A percentile compares a stretch with the other conserved stretches of the same genome.
Conservation (phyloP, 2,888 invertebrate genomes). For the Apantesis nais region DNA sequence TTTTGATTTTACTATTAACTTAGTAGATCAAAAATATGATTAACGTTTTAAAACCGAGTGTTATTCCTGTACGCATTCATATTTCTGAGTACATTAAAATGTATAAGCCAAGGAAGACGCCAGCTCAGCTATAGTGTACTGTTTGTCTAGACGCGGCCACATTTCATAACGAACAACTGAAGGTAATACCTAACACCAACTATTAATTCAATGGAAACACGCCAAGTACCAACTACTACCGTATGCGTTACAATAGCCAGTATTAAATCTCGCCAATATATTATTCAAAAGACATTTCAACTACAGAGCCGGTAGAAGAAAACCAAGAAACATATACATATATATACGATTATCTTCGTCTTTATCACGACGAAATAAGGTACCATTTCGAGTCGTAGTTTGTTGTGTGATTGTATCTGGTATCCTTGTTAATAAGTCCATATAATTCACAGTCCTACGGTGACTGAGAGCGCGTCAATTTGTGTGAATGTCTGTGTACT, state of each 20-base stretch:
- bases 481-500: conserved; percentile 41
- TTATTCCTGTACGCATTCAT: neutral
- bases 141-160: conserved; percentile 37
- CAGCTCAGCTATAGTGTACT: conserved; percentile 19
- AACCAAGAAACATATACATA: conserved; percentile 29
- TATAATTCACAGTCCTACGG: conserved; percentile 43
- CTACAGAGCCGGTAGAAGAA: conserved; percentile 40
- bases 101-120: neutral
- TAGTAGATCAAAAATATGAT: neutral
- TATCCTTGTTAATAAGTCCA: conserved; percentile 29
- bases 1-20: no score
- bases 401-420: neutral
- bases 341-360: neutral
- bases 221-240: conserved; percentile 38
- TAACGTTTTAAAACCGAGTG: neutral
- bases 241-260: conserved; percentile 53
- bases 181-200: conserved; percentile 35
- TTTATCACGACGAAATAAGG: conserved; percentile 18
- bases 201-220: conserved; percentile 47
- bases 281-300: conserved; percentile 55
- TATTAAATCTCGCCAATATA: conserved; percentile 60
- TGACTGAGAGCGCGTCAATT: conserved; percentile 43
- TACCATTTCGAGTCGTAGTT: conserved; percentile 13
- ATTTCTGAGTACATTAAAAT: neutral
- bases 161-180: conserved; percentile 27